Base-by-base conservation (phyloP, 2,113 vertebrate species). In the Embiotoca jacksoni region DNA sequence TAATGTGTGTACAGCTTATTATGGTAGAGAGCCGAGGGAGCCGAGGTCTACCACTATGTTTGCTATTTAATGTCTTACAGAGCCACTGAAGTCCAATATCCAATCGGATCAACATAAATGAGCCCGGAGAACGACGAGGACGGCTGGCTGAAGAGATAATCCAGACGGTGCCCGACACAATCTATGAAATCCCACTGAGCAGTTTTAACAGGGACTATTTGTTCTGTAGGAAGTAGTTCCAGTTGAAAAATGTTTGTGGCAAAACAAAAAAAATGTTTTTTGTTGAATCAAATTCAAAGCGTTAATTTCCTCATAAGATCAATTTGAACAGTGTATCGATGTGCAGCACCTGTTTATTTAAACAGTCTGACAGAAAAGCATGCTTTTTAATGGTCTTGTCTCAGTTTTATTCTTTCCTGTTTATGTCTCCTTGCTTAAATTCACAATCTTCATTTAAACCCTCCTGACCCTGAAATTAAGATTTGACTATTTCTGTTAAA, bases 41-140 rank as follows among this genome's bases (percentile, higher is more conserved):
- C 47, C 23, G 30, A n/a, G 70, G 64, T 78, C 65, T 11, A 69
- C 75, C 52, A 36, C 62, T 31, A 3, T 16, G 58, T 74, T 49
- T 30, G 10, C 13, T 11, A 56, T 60, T 39, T 0, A 1, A 33
- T 49, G 33, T 70, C 7, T 41, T 55, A 35, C 53, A 65, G 16
- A 69, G 46, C 44, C 54, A 52, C 44, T 14, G n/a, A 75, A 54
- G 59, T 58, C 62, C 56, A 71, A 73, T 80, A 69, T 70, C 69
- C 59, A 44, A 64, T 75, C 49, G 52, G n/a, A 83, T 70, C 55
- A 53, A 65, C 49, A 61, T 73, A 60, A 73, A 64, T 67, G 55
- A 63, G 41, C 59, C 52, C 63, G n/a, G 44, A 31, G 7, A 39
- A 49, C 66, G 72, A 3, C 23, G 16, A 35, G 8, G 55, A 23